Evolutionary conservation across 2,113 vertebrate species (phyloP).

Genomic region (Peromyscus leucopus): DNA sequence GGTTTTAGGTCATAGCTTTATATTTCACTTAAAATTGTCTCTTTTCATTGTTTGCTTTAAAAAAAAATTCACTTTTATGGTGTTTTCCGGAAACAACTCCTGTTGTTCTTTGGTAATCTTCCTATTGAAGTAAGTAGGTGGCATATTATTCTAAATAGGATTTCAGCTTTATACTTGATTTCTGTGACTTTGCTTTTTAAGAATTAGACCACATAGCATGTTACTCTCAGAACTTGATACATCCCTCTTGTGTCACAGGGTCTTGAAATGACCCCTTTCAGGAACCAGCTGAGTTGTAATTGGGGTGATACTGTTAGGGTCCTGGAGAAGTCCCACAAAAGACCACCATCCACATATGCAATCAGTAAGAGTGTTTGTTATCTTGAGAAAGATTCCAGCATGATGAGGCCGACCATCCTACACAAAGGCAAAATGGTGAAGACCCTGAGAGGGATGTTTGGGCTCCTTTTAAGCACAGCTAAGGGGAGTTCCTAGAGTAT

Average conservation of each 20-base stretch:
- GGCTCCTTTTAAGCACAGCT: no score
- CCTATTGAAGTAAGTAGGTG: not conserved
- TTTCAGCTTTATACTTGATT: conserved; percentile 22
- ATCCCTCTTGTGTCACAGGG: not conserved
- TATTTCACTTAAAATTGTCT: conserved; percentile 10
- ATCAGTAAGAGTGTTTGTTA: no score
- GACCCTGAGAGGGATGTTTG: no score
- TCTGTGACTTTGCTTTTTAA: conserved; percentile 25
- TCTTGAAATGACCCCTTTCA: not conserved
- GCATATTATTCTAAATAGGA: not conserved
- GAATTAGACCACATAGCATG: not conserved
- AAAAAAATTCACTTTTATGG: not conserved
- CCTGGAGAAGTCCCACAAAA: no score
- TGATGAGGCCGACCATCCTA: no score
- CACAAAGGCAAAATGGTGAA: no score
- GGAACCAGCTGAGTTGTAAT: not conserved
- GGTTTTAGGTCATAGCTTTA: conserved; percentile 7
- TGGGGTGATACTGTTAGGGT: no score
- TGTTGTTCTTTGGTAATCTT: conserved; percentile 34
- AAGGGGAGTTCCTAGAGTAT: no score
- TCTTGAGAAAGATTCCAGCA: no score
- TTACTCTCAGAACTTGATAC: not conserved
- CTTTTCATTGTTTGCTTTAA: not conserved
- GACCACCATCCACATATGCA: no score
- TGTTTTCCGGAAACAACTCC: not conserved